Percentiles rank a stretch among this genome's conserved stretches.
phyloP scores from a whole-genome alignment of 2,888 invertebrate species.

The Ormyrus labotus region DNA sequence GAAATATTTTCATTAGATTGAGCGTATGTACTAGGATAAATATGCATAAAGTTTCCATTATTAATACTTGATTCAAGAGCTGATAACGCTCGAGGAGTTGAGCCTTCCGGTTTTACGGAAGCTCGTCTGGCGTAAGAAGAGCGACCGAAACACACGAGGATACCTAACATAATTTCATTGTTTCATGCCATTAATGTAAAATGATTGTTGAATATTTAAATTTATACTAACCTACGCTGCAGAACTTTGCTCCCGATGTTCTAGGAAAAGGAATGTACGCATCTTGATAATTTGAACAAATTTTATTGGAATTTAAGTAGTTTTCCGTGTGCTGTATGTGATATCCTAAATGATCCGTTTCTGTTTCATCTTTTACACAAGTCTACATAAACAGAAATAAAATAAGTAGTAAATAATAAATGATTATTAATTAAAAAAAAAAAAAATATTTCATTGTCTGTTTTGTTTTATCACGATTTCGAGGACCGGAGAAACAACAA shows the following conservation, averaged over 20 bases:
- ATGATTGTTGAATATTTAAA: conserved; percentile 7
- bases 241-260: conserved; percentile 95
- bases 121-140: conserved; percentile 83
- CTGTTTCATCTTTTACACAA: conserved; percentile 72
- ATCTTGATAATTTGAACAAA: conserved; percentile 77
- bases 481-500: too few relatives aligned
- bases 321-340: conserved; percentile 70
- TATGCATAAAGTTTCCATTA: conserved; percentile 78
- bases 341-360: conserved; percentile 69
- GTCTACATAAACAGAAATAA: conserved; percentile 61
- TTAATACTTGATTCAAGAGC: conserved; percentile 80
- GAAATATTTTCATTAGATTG: conserved; percentile 75
- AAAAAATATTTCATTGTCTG: too few relatives aligned
- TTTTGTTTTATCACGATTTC: too few relatives aligned
- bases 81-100: conserved; percentile 88
- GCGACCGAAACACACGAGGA: conserved; percentile 90
- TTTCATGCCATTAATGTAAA: background rate
- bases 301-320: conserved; percentile 70
- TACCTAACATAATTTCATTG: conserved; percentile 74
- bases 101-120: conserved; percentile 84
- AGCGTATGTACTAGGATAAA: conserved; percentile 76
- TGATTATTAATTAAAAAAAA: too few relatives aligned
- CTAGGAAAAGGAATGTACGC: conserved; percentile 95
- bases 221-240: conserved; percentile 83
- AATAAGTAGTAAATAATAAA: too few relatives aligned